phyloP scores from a whole-genome alignment of 2,888 invertebrate species.

The Anthoptus insignis region DNA sequence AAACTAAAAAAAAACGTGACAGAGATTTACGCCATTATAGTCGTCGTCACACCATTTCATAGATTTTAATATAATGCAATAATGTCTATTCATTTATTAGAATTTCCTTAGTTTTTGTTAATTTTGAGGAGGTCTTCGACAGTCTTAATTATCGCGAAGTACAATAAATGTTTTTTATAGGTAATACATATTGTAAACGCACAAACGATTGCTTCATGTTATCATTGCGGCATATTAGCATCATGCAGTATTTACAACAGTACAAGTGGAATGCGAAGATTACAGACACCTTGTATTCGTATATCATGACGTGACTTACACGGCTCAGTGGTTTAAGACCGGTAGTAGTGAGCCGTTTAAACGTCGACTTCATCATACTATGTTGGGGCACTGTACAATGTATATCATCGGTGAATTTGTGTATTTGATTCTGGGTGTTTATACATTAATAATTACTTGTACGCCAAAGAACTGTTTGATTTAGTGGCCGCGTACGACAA shows the following conservation, averaged over 20 bases:
- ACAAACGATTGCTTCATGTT: background rate
- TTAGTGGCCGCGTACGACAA: constrained; percentile 29
- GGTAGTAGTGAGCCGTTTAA: constrained; percentile 43
- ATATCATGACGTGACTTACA: constrained; percentile 45
- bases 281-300: constrained; percentile 26
- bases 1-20: too few relatives aligned
- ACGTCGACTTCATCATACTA: constrained; percentile 22
- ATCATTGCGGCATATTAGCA: constrained; percentile 13
- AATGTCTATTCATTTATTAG: too few relatives aligned
- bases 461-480: constrained; percentile 49
- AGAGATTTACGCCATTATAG: too few relatives aligned
- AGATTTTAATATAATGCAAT: too few relatives aligned
- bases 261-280: constrained; percentile 29
- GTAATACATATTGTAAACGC: background rate
- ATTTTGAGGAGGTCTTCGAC: too few relatives aligned
- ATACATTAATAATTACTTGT: constrained; percentile 14
- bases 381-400: constrained; percentile 19
- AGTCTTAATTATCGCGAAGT: too few relatives aligned
- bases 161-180: too few relatives aligned
- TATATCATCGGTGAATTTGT: constrained; percentile 40
- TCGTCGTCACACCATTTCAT: too few relatives aligned
- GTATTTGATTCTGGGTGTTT: constrained; percentile 46
- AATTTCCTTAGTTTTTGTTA: too few relatives aligned
- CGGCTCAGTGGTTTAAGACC: constrained; percentile 50
- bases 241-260: constrained; percentile 23